Evolutionary conservation across 2,888 invertebrate genomes (phyloP), one percentile per base, ranked within the genome.

Genomic region (Cheilosia vernalis): DNA sequence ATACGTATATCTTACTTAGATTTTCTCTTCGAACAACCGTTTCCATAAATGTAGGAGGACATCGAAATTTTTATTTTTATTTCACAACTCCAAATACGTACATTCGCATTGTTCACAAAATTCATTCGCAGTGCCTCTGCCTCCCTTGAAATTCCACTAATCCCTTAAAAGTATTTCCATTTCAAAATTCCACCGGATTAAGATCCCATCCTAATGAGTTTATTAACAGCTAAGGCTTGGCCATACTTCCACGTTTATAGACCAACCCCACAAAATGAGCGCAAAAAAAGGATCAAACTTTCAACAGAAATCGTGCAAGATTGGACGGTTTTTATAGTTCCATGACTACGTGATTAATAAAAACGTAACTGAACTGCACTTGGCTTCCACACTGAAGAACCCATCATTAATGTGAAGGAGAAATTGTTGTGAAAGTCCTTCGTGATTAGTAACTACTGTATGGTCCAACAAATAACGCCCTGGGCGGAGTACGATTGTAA

Each of bases 291-390:
- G 63, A 40, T 53, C 60, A 66, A 72, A 83, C 64, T 49, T 69
- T 69, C 66, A 73, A 15, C 60, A 40, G 17, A 30, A 56, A 10
- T 56, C 27, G 42, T 49, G 49, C 37, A 44, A 49, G 73, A 83
- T 73, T 78, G 19, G 56, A 69, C 47, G 73, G 51, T 60, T 83
- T 81, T 72, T 67, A 83, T 72, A 72, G 72, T 83, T 74, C 51
- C 73, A 27, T 64, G 67, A 19, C 37, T 73, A 83, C 83, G 83
- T 83, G 83, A 83, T 73, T 78, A 83, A 73, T 83, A 78, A 78
- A 78, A 78, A 78, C 73, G 73, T 69, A 73, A 49, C 64, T 60
- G 17, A 53, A 64, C 51, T 47, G 51, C 70, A 58, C 72, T 77
- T 82, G 53, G 42, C 33, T 9, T 42, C 21, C 27, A 15, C 44